Conservation (phyloP, 1,140 invertebrate species). For the Pissodes strobi region DNA sequence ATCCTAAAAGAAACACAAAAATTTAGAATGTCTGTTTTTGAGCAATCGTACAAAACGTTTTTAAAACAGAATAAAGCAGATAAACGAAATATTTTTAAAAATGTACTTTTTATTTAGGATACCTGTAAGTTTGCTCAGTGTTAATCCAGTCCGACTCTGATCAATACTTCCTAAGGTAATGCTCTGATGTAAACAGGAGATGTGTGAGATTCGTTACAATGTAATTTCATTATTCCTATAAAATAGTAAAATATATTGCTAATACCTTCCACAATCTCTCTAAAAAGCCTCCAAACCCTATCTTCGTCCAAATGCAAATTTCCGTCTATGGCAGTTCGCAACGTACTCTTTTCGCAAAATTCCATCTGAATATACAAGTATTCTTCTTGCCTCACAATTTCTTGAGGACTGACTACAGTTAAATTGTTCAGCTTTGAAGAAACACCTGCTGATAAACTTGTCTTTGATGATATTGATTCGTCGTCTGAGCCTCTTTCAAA, state of each 20-base stretch:
- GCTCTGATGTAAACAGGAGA: too few species aligned
- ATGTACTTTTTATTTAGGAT: too few species aligned
- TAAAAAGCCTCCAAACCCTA: constrained; percentile 87
- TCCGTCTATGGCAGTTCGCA: constrained; percentile 86
- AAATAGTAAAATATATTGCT: not conserved
- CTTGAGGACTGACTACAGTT: constrained; percentile 12
- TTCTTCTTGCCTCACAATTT: constrained; percentile 56
- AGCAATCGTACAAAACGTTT: too few species aligned
- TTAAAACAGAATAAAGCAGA: too few species aligned
- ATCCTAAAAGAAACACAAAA: constrained; percentile 58
- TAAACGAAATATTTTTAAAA: too few species aligned
- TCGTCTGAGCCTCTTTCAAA: constrained; percentile 59
- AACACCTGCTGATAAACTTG: constrained; percentile 13
- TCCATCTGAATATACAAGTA: constrained; percentile 94
- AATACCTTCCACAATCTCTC: constrained; percentile 90
- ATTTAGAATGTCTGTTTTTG: too few species aligned
- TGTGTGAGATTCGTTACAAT: too few species aligned
- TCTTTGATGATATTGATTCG: constrained; percentile 8
- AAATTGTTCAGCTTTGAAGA: constrained; percentile 13
- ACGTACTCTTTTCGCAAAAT: constrained; percentile 86
- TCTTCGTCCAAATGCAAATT: constrained; percentile 77
- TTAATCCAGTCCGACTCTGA: too few species aligned
- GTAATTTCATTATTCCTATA: too few species aligned
- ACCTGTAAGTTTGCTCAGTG: too few species aligned
- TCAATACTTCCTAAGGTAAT: too few species aligned